Percentiles rank a stretch among this genome's conserved stretches.
These are phyloP conservation scores for Malurus splendens DNA, from an alignment of 2,797 vertebrate genomes.

Conservation along the genomic window DNA sequence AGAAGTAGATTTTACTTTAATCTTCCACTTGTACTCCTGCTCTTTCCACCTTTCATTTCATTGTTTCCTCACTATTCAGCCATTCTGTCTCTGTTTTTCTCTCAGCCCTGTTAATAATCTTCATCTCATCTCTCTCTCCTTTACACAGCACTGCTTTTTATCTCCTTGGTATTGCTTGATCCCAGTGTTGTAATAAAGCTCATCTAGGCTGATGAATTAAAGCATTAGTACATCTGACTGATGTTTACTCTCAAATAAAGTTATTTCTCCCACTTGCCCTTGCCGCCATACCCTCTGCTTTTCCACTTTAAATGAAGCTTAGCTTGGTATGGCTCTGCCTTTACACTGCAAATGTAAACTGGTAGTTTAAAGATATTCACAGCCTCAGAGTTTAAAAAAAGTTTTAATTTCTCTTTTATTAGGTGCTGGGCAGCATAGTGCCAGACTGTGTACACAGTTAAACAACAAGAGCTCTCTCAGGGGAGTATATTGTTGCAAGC, in stretches of 20 bases:
- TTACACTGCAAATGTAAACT: conserved; percentile 54
- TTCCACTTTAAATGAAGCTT: conserved; percentile 34
- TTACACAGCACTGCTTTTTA: conserved; percentile 1
- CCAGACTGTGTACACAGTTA: conserved; percentile 68
- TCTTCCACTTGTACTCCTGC: neutral
- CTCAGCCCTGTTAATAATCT: neutral
- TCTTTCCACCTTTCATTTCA: conserved; percentile 12
- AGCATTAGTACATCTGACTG: conserved; percentile 36
- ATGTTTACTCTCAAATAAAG: conserved; percentile 25
- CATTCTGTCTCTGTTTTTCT: neutral
- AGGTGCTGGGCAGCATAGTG: conserved; percentile 51
- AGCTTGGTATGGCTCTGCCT: neutral
- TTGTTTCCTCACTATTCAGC: neutral
- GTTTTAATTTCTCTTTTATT: conserved; percentile 75
- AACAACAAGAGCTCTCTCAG: conserved; percentile 65
- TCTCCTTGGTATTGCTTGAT: conserved; percentile 10
- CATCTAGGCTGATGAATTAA: conserved; percentile 39
- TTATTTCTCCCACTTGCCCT: conserved; percentile 11
- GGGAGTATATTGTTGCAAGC: conserved; percentile 66
- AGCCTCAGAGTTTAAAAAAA: conserved; percentile 61
- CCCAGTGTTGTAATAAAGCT: conserved; percentile 6
- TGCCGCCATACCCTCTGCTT: neutral
- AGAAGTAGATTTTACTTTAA: neutral
- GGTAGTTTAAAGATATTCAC: conserved; percentile 52
- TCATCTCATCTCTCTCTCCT: neutral